Base-by-base conservation (phyloP, 2,797 vertebrate species). In the Atherinosoma microstoma region DNA sequence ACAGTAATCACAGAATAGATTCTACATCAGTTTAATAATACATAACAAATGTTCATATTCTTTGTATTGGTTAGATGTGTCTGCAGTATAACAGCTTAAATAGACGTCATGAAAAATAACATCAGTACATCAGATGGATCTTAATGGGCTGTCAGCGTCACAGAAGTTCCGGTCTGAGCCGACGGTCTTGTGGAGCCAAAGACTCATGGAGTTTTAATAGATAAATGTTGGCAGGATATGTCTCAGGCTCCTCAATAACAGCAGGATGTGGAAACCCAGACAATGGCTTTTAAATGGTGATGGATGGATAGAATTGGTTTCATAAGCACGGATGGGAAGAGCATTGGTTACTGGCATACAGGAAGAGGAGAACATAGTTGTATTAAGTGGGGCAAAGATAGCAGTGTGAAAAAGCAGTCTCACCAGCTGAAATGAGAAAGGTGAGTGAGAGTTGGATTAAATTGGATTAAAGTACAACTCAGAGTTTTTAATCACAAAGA, bases 201-300 rank as follows among this genome's bases (percentile, higher is more conserved):
- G 69, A 63, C 65, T 92, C 91, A 94, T 94, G 88, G 91, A 79
- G 69, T 87, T 91, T 91, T 94, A 94, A 94, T 93, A 91, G 92
- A 93, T 92, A 83, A 91, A 93, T 89, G 84, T 84, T 86, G 66
- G 91, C 87, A 84, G 84, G 85, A 88, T 88, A 87, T 87, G 75
- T 79, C 87, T 83, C 67, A 13, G 85, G 66, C 75, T 83, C 63
- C 68, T 80, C 83, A 78, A 75, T 89, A 90, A 87, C 84, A 87
- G 85, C 87, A 91, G 88, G 89, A 90, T 79, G 82, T 85, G 64
- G 87, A 87, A 79, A 84, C 73, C 70, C 67, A 84, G 83, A 84
- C 84, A 80, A 89, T 79, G 81, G 54, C 49, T 89, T 90, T 84
- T 92, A 84, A 87, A 86, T 84, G 76, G 82, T 88, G 91, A 93